These are phyloP conservation scores for Drosophila pegasa DNA, from an alignment of 2,888 invertebrate genomes.

Conservation along the genomic window DNA sequence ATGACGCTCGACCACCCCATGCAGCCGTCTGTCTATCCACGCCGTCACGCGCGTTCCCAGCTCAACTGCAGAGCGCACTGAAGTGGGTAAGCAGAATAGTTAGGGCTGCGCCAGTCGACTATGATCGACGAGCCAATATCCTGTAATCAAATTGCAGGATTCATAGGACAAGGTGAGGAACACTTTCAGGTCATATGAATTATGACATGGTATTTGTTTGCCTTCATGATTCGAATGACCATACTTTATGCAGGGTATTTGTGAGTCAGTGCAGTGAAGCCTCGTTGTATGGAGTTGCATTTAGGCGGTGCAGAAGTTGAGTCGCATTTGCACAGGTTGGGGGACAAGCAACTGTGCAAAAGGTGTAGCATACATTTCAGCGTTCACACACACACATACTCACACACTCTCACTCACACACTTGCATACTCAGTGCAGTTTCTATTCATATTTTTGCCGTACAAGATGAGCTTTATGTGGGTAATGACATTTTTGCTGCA, in stretches of 20 bases:
- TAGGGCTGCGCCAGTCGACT: not conserved
- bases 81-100: conserved; percentile 8
- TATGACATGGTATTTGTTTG: too few species aligned
- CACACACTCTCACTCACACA: not conserved
- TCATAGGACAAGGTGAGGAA: not conserved
- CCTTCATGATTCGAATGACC: not conserved
- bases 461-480: conserved; percentile 17
- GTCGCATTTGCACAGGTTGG: conserved; percentile 1
- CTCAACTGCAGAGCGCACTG: conserved; percentile 1
- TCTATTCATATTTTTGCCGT: conserved; percentile 13
- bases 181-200: not conserved
- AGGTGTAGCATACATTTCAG: conserved; percentile 27
- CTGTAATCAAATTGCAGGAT: not conserved
- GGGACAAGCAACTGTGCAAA: conserved; percentile 8
- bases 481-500: conserved; percentile 41
- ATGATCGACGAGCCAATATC: not conserved
- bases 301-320: conserved; percentile 10
- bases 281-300: conserved; percentile 1
- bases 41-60: conserved; percentile 1
- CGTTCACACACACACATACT: not conserved
- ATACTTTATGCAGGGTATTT: conserved; percentile 6
- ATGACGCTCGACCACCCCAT: conserved; percentile 2
- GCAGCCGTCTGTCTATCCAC: not conserved
- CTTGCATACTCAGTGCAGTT: not conserved
- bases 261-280: too few species aligned